These are phyloP conservation scores for Seriola aureovittata DNA, from an alignment of 2,113 vertebrate genomes.

Conservation along the genomic window DNA sequence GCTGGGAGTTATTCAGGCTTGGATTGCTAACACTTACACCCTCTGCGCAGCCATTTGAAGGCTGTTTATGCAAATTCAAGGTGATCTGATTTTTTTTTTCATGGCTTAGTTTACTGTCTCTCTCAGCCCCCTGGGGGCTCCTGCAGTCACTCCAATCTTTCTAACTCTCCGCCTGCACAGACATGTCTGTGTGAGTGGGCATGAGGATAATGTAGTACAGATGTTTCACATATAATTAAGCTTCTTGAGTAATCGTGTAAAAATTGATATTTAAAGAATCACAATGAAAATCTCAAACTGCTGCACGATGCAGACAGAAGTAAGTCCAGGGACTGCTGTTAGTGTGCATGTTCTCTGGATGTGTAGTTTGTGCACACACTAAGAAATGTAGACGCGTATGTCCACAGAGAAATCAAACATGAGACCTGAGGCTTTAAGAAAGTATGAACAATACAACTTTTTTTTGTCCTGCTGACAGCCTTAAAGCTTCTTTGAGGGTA, in stretches of 20 bases:
- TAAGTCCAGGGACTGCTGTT: neutral
- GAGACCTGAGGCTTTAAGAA: constrained; percentile 17
- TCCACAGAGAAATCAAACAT: constrained; percentile 27
- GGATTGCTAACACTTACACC: constrained; percentile 77
- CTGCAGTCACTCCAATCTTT: constrained; percentile 67
- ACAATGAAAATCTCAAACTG: constrained; percentile 30
- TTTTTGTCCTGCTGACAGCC: neutral
- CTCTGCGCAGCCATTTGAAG: constrained; percentile 78
- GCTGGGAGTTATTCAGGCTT: constrained; percentile 76
- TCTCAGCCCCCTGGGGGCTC: constrained; percentile 72
- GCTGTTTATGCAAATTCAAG: constrained; percentile 86
- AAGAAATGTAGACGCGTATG: neutral
- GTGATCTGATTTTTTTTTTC: constrained; percentile 84
- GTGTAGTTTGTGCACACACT: neutral
- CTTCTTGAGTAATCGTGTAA: constrained; percentile 10
- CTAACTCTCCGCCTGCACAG: constrained; percentile 24
- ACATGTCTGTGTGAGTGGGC: constrained; percentile 27
- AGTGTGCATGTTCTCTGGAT: constrained; percentile 22
- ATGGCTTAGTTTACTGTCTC: constrained; percentile 77
- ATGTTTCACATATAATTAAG: constrained; percentile 51
- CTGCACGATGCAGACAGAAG: constrained; percentile 13
- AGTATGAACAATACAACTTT: constrained; percentile 15
- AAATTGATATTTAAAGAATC: constrained; percentile 23
- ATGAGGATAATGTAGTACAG: constrained; percentile 41
- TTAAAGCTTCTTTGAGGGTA: constrained; percentile 12